Evolutionary conservation across 2,888 invertebrate genomes (phyloP), one percentile per base, ranked within the genome.

Genomic region (Parnassius glacialis): DNA sequence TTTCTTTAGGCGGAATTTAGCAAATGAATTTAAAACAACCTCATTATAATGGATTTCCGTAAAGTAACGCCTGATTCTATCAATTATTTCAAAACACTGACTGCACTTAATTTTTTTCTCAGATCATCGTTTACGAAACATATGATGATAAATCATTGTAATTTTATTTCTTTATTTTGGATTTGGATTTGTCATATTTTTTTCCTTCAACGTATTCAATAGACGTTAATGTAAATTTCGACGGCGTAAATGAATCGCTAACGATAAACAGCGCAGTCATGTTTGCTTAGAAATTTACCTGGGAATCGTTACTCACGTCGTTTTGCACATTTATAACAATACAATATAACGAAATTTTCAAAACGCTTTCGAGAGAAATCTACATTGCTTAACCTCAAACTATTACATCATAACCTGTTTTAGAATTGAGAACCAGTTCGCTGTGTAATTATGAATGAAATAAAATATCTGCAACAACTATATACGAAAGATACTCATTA

Each of bases 391-490:
- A 56, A 58, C 55, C 45, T 64, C 67, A 59, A 57, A 64, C 64
- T 64, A 61, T 74, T 73, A 65, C 68, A 59, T 73, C 65, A 74
- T 69, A 71, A 73, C 57, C 48, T 52, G 68, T 65, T 67, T 64
- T 57, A 65, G 64, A 68, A 70, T 63, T 64, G 64, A 70, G 67
- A 80, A 81, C 83, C 74, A 76, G 80, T 82, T 80, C 77, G 67
- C 45, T 25, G 57, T 67, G 67, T 72, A 73, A 68, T 70, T 71
- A 74, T 74, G 72, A 76, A 71, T 71, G 73, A 71, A 70, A 66
- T 64, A 53, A 52, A 56, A 59, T 47, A 34, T 59, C 41, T 54
- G 34, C 42, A 56, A 44, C 61, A 45, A 45, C 55, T 43, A 34
- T 34, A 7, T 34, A 34, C 34, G 3, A 34, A 34, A 34, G 34